Evolutionary conservation across 2,888 invertebrate species (phyloP).

Genomic region (Schizotus pectinicornis): DNA sequence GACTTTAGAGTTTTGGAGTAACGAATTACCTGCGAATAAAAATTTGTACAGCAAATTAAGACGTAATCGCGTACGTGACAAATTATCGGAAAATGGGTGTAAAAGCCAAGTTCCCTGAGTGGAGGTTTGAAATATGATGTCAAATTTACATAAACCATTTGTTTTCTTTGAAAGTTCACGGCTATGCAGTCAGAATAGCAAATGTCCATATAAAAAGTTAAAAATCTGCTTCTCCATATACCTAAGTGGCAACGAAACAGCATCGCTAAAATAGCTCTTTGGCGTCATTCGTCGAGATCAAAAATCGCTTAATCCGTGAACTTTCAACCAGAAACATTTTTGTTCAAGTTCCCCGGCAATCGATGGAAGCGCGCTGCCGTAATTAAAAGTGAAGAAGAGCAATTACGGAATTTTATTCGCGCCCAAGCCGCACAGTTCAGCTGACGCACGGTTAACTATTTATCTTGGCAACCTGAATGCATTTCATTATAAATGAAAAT

Average conservation of each 20-base stretch:
- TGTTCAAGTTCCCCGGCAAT: not conserved
- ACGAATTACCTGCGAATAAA: too few species aligned
- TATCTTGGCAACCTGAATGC: constrained; percentile 6
- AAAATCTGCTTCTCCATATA: constrained; percentile 4
- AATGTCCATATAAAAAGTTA: constrained; percentile 22
- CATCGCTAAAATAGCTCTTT: not conserved
- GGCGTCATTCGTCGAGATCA: too few species aligned
- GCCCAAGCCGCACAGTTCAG: constrained; percentile 1
- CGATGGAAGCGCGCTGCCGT: not conserved
- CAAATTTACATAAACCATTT: constrained; percentile 49
- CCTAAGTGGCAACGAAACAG: constrained; percentile 2
- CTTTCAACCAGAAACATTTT: too few species aligned
- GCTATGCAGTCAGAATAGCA: constrained; percentile 43
- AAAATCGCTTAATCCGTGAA: too few species aligned
- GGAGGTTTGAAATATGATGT: constrained; percentile 42
- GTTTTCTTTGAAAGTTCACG: constrained; percentile 48
- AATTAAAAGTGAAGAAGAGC: constrained; percentile 4
- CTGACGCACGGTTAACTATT: constrained; percentile 8
- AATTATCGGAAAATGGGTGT: constrained; percentile 10
- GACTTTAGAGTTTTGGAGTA: too few species aligned
- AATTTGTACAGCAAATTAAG: not conserved
- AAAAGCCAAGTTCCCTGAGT: constrained; percentile 15
- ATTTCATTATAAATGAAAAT: constrained; percentile 20
- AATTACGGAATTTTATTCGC: too few species aligned
- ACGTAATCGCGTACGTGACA: constrained; percentile 2